phyloP scores from a whole-genome alignment of 2,797 vertebrate genomes.

The Melanogrammus aeglefinus region DNA sequence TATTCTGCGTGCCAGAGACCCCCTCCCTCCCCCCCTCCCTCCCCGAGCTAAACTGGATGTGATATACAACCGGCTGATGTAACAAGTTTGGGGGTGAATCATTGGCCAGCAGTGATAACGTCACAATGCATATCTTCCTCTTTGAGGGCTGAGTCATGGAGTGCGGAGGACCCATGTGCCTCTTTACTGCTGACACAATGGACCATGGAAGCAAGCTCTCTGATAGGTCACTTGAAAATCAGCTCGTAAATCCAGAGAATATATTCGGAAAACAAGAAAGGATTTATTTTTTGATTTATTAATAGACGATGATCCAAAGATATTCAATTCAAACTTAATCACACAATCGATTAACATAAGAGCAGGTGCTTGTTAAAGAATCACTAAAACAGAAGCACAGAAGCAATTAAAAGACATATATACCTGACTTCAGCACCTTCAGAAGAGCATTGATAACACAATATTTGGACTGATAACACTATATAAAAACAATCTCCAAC shows the following conservation, averaged over 20 bases:
- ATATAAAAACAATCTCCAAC: no score
- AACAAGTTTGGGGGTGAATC: not conserved
- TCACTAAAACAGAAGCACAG: not conserved
- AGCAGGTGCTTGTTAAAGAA: not conserved
- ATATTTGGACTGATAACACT: not conserved
- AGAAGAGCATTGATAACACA: not conserved
- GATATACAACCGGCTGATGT: not conserved
- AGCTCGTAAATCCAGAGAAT: not conserved
- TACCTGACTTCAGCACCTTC: not conserved
- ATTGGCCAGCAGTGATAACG: not conserved
- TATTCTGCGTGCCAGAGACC: not conserved
- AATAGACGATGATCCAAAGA: not conserved
- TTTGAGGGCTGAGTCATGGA: not conserved
- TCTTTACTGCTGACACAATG: not conserved
- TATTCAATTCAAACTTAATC: not conserved
- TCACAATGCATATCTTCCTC: not conserved
- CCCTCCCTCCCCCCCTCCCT: not conserved
- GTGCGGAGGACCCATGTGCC: not conserved
- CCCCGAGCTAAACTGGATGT: not conserved
- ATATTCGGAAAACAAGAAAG: not conserved
- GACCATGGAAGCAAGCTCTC: not conserved
- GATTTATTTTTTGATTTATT: not conserved
- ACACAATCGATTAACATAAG: not conserved
- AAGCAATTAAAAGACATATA: not conserved
- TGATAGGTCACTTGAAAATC: not conserved